Evolutionary conservation across 92 coral and sea anemone genomes (phyloP).

Genomic region (Phenganax marumi): DNA sequence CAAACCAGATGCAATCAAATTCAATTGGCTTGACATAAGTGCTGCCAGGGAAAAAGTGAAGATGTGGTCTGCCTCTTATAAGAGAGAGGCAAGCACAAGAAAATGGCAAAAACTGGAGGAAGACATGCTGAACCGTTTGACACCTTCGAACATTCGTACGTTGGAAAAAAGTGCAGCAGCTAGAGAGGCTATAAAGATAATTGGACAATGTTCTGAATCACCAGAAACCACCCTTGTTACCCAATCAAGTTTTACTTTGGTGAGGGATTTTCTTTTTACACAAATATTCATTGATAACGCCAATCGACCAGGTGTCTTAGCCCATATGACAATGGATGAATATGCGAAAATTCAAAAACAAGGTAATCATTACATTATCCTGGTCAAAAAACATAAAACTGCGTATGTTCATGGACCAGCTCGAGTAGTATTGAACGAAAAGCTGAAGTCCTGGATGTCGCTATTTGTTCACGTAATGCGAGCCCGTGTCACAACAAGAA

Average conservation of each 20-base stretch:
- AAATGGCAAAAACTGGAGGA: slow-evolving; percentile 67
- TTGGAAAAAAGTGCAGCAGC: slow-evolving; percentile 56
- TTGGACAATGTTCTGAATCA: slow-evolving; percentile 44
- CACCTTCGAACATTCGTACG: slow-evolving; percentile 47
- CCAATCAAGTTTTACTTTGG: slow-evolving; percentile 44
- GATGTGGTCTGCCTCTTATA: slow-evolving; percentile 60
- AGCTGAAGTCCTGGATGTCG: too few relatives aligned
- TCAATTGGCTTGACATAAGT: slow-evolving; percentile 20
- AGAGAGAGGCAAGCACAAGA: slow-evolving; percentile 41
- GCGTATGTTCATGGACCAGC: too few relatives aligned
- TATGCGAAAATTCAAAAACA: too few relatives aligned
- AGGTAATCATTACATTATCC: too few relatives aligned
- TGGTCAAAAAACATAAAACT: too few relatives aligned
- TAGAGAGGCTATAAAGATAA: slow-evolving; percentile 42
- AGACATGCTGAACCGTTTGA: slow-evolving; percentile 42
- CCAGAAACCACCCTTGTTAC: slow-evolving; percentile 39
- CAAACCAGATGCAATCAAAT: slow-evolving; percentile 26
- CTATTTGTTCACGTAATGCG: too few relatives aligned
- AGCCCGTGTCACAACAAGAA: too few relatives aligned
- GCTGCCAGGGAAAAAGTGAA: slow-evolving; percentile 42
- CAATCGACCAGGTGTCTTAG: too few relatives aligned
- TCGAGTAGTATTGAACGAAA: too few relatives aligned
- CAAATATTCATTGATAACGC: too few relatives aligned
- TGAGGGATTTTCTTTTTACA: not conserved
- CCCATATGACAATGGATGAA: too few relatives aligned